Base-by-base conservation (phyloP, 2,888 invertebrate species). In the Ormyrus thymus region DNA sequence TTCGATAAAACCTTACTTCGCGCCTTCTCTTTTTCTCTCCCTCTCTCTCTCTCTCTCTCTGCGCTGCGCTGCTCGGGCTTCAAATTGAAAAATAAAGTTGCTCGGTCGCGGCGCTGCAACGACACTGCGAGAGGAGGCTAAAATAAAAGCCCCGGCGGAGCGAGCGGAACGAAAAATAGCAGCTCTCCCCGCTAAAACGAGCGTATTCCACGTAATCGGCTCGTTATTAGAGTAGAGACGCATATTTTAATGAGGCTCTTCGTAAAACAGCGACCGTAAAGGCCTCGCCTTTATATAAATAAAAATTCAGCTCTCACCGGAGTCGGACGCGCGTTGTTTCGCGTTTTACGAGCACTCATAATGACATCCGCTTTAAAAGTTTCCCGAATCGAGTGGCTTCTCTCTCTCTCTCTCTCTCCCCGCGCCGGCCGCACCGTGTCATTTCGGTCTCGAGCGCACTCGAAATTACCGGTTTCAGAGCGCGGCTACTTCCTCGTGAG, bases 331-430 rank as follows among this genome's bases (percentile, higher is more conserved):
- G 66, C 29, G 70, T 59, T 74, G 74, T 64, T 73, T 68, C 69
- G 65, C 69, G 48, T 59, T 77, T 80, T 77, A 80, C 69, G 80
- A 76, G 69, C 77, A 43, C 80, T 29, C 68, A 15, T 80, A 80
- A 80, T 74, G 77, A 80, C 77, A 75, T 80, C 80, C 80, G 80
- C 70, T 64, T 69, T 73, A 77, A 76, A 72, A 77, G 77, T 80
- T 79, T 73, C 75, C 76, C 76, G 76, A 76, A 80, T 75, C 78
- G 68, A 72, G 76, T 70, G 59, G 48, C 56, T 65, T 53, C 56
- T 53, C 72, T 72, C 53, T 62, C 62, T 72, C 62, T 72, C 62
- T 65, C 65, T 73, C 56, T 29, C 48, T 73, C 58, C 58, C 29
- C 55, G 51, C 55, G 45, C 53, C 61, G n/a, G 59, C 9, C 59